Evolutionary conservation across 2,888 invertebrate genomes (phyloP).

Genomic region (Nomada ruficornis): DNA sequence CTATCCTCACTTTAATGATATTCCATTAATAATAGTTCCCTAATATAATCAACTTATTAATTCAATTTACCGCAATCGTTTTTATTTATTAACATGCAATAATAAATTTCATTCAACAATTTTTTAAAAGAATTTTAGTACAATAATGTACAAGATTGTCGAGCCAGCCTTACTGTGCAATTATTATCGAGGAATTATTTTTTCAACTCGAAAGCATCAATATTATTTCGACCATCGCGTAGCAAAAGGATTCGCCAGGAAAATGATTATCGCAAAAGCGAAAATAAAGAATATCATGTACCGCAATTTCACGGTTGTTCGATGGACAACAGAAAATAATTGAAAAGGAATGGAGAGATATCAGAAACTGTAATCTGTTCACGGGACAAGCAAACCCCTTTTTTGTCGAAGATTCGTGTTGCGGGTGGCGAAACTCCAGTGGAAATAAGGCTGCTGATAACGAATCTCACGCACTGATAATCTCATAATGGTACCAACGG

Average conservation of each 20-base stretch:
- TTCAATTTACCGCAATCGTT: too few species aligned
- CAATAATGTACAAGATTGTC: too few species aligned
- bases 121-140: too few species aligned
- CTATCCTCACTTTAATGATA: too few species aligned
- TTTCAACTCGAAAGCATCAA: too few species aligned
- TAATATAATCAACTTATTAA: too few species aligned
- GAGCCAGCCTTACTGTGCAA: too few species aligned
- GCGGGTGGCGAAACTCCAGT: neutral
- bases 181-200: too few species aligned
- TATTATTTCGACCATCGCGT: too few species aligned
- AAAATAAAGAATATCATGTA: conserved; percentile 17
- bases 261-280: conserved; percentile 1
- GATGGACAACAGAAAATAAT: conserved; percentile 15
- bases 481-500: neutral
- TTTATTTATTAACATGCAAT: too few species aligned
- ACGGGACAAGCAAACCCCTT: conserved; percentile 6
- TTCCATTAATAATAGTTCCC: too few species aligned
- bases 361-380: conserved; percentile 19
- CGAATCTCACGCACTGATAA: conserved; percentile 23
- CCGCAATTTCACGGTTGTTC: conserved; percentile 30
- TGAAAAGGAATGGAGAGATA: conserved; percentile 11
- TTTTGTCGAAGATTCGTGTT: conserved; percentile 5
- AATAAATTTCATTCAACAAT: too few species aligned
- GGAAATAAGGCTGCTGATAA: conserved; percentile 21
- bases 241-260: neutral